Conservation (phyloP, 2,888 invertebrate species). For the Hesperia comma region DNA sequence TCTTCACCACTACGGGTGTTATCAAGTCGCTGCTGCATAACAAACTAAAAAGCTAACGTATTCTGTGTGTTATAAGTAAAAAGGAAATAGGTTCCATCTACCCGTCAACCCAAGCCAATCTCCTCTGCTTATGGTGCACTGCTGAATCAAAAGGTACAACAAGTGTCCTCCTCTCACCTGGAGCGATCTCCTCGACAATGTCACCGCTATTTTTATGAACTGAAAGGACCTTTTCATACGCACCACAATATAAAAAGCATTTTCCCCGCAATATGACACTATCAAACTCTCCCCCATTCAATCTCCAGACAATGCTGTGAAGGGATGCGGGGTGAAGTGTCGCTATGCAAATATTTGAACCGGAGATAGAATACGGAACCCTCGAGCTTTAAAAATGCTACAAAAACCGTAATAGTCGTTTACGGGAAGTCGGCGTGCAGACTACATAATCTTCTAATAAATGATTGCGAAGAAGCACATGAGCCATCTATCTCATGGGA, state of each 20-base stretch:
- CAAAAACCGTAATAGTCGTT: neutral
- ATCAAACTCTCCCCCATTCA: conserved; percentile 23
- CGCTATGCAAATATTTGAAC: conserved; percentile 30
- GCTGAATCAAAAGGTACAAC: neutral
- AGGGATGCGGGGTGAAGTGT: conserved; percentile 18
- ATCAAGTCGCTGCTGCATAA: too few relatives aligned
- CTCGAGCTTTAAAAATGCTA: neutral
- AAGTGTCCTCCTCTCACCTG: neutral
- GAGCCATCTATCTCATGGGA: too few relatives aligned
- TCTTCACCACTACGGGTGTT: too few relatives aligned
- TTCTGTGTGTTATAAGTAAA: too few relatives aligned
- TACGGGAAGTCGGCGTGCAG: neutral
- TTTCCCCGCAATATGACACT: conserved; percentile 8
- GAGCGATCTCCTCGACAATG: neutral
- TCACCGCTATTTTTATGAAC: neutral
- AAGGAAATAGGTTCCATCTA: too few relatives aligned
- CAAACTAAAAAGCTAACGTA: too few relatives aligned
- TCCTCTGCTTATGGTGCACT: too few relatives aligned
- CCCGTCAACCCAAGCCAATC: too few relatives aligned
- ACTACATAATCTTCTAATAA: too few relatives aligned
- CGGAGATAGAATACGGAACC: conserved; percentile 27
- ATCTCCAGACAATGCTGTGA: conserved; percentile 22
- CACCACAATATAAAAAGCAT: conserved; percentile 1
- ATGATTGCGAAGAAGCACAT: too few relatives aligned
- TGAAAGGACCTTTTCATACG: conserved; percentile 17